These are phyloP conservation scores for Neoitamus cyanurus DNA, from an alignment of 2,888 invertebrate genomes.

Conservation along the genomic window DNA sequence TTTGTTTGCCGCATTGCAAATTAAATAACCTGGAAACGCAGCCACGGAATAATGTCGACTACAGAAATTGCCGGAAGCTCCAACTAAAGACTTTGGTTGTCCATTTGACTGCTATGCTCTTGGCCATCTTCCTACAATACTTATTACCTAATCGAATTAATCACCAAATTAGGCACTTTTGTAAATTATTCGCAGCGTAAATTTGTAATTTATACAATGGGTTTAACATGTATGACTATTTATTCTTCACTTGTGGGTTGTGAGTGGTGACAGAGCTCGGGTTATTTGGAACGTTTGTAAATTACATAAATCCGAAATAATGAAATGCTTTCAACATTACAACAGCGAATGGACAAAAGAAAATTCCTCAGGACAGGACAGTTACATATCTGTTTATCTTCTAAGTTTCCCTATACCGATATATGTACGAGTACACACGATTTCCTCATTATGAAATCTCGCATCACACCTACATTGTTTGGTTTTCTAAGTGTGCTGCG, in stretches of 20 bases:
- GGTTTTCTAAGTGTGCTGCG: neutral
- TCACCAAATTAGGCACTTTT: neutral
- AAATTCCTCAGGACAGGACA: no score
- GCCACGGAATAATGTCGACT: neutral
- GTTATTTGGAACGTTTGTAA: neutral
- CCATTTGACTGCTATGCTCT: neutral
- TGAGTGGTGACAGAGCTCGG: no score
- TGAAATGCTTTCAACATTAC: no score
- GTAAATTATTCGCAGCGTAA: neutral
- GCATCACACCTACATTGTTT: neutral
- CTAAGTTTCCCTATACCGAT: neutral
- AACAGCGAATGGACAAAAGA: no score
- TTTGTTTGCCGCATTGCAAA: neutral
- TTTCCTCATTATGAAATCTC: neutral
- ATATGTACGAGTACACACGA: neutral
- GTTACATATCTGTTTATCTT: no score
- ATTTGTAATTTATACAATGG: neutral
- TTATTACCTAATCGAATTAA: neutral
- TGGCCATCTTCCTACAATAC: neutral
- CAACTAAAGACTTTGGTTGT: neutral
- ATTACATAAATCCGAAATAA: no score
- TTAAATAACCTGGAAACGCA: neutral
- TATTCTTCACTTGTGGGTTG: no score
- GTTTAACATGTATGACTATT: no score
- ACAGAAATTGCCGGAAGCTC: neutral